A percentile compares a stretch with the other conserved stretches of the same genome.
phyloP scores from a whole-genome alignment of 2,797 vertebrate species.

The Hemibagrus guttatus region DNA sequence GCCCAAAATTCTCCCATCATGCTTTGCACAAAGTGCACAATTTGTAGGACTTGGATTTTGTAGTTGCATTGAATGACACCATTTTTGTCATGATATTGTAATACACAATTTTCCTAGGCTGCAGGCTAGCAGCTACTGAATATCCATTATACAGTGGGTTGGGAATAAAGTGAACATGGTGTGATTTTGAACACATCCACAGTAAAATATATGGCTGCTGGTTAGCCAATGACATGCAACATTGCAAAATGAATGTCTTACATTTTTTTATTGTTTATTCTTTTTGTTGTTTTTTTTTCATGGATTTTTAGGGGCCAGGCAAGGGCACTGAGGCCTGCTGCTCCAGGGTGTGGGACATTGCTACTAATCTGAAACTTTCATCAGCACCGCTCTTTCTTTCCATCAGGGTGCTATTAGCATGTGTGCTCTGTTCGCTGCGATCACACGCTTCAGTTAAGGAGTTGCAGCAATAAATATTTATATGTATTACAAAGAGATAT shows the following conservation, averaged over 20 bases:
- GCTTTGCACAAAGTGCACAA: background rate
- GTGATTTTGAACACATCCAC: constrained; percentile 2
- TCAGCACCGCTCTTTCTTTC: constrained; percentile 53
- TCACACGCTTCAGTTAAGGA: constrained; percentile 63
- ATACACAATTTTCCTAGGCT: background rate
- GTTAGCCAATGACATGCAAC: background rate
- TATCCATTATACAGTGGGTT: background rate
- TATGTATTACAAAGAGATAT: constrained; percentile 82
- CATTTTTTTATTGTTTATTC: background rate
- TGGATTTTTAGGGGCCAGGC: background rate
- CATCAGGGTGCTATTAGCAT: constrained; percentile 57
- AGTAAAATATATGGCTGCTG: background rate
- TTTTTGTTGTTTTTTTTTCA: background rate
- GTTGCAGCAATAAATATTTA: constrained; percentile 82
- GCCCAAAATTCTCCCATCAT: background rate
- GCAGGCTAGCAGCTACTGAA: background rate
- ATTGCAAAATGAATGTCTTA: constrained; percentile 22
- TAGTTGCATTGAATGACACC: background rate
- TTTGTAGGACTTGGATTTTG: background rate
- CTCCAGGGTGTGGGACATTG: constrained; percentile 6
- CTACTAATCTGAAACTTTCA: constrained; percentile 50
- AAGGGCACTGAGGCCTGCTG: constrained; percentile 5
- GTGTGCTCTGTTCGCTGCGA: constrained; percentile 46
- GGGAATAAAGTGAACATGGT: background rate
- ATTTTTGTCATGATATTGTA: background rate